Evolutionary conservation across 2,797 vertebrate genomes (phyloP).

Genomic region (Acanthopagrus latus): DNA sequence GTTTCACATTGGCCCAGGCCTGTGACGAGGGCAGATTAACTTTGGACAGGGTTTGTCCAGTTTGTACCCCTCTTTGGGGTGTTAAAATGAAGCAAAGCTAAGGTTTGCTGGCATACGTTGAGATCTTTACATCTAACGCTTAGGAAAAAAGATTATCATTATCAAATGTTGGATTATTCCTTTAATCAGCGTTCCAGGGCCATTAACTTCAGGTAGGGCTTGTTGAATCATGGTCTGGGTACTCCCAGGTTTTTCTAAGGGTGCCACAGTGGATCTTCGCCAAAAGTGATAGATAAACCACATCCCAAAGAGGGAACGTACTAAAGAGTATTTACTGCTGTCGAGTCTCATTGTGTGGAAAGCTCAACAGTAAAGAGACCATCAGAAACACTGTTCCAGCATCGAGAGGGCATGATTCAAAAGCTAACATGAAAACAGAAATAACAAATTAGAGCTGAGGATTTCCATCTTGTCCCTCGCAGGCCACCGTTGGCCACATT

Average conservation of each 20-base stretch:
- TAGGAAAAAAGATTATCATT: no score
- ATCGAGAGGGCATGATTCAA: background rate
- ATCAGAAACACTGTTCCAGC: background rate
- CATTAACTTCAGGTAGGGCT: no score
- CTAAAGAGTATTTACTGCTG: background rate
- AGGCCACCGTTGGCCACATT: conserved; percentile 53
- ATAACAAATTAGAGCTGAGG: no score
- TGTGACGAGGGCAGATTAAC: no score
- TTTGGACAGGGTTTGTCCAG: background rate
- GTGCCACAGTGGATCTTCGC: background rate
- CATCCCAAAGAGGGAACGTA: background rate
- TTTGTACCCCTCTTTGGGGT: no score
- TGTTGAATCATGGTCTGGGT: no score
- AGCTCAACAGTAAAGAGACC: background rate
- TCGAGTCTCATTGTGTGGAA: background rate
- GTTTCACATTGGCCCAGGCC: no score
- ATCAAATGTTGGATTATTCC: no score
- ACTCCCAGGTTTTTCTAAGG: background rate
- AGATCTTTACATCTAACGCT: background rate
- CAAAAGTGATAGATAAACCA: background rate
- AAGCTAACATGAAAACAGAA: background rate
- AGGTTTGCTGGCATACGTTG: no score
- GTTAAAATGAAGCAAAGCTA: no score
- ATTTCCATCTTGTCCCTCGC: conserved; percentile 41
- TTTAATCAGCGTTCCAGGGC: no score